Evolutionary conservation across 2,113 vertebrate species (phyloP).

Genomic region (Panthera uncia): DNA sequence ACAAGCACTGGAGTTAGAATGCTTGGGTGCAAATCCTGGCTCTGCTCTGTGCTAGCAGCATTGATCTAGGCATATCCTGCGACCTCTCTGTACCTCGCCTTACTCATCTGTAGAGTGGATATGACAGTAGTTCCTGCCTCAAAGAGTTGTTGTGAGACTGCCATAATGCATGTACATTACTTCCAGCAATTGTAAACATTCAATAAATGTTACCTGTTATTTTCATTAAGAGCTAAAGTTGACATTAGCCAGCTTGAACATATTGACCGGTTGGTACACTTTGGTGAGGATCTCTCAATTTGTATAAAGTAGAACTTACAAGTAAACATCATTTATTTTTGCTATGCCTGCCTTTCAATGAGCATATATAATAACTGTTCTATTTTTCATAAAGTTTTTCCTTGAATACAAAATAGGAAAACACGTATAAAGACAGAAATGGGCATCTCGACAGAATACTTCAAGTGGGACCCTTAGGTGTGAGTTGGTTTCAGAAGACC

Average conservation of each 20-base stretch:
- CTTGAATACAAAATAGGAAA: slow-evolving; percentile 42
- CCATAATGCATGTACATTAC: neutral
- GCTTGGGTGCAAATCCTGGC: neutral
- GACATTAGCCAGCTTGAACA: neutral
- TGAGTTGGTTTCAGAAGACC: neutral
- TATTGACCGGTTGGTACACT: too few relatives aligned
- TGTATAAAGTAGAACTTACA: neutral
- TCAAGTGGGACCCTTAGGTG: neutral
- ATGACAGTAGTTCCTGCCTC: neutral
- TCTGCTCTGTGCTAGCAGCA: neutral
- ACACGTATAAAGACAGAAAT: neutral
- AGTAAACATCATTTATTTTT: neutral
- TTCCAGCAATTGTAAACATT: neutral
- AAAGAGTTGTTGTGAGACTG: neutral
- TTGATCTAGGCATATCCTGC: neutral
- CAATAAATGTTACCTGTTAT: neutral
- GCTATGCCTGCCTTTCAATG: neutral
- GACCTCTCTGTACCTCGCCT: neutral
- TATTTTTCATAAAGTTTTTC: neutral
- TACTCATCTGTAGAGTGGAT: neutral
- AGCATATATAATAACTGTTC: neutral
- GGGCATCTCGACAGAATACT: neutral
- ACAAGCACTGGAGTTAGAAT: neutral
- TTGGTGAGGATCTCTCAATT: neutral
- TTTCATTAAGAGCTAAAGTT: slow-evolving; percentile 12